Base-by-base conservation (phyloP, 2,888 invertebrate genomes). In the Neria commutata region DNA sequence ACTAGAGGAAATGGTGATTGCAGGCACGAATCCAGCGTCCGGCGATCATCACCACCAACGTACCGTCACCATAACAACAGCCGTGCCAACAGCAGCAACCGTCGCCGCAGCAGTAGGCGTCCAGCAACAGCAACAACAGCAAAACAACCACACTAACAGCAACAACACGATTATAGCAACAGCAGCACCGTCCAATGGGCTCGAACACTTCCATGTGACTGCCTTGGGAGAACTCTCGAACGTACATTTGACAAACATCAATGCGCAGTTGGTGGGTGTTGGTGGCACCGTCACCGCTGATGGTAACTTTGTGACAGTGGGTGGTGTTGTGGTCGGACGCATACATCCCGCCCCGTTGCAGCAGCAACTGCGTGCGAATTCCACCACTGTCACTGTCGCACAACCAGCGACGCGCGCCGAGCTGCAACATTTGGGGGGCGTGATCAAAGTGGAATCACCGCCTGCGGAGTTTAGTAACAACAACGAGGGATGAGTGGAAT, bases 1-100 rank as follows among this genome's bases (percentile, higher is more conserved):
- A 80, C 79, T 79, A 77, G 79, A 74, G 74, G 76, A 80, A 51
- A 79, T 80, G 80, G 79, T 80, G 76, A 74, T 78, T 74, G 75
- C 77, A 71, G 72, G 66, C n/a, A 58, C 62, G 50, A 50, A 56
- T 40, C 55, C 48, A 24, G 55, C 50, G 19, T 21, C 47, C 33
- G 34, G 23, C 33, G 70, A 75, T 52, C 75, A 77, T 64, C 77
- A 77, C 61, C 77, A 54, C 70, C 67, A 29, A 65, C 63, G 25
- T 67, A 61, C 60, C 67, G 63, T 58, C 68, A 65, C 62, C 66
- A 17, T 71, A 69, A 33, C 72, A 58, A 59, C 73, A 62, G 67
- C 73, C 54, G 65, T 73, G 47, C 60, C 69, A 63, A 68, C 61
- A 63, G 63, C 48, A 62, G 25, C 60, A 53, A 51, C 59, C 66